Evolutionary conservation across 2,797 vertebrate genomes (phyloP).

Genomic region (Sternotherus odoratus): DNA sequence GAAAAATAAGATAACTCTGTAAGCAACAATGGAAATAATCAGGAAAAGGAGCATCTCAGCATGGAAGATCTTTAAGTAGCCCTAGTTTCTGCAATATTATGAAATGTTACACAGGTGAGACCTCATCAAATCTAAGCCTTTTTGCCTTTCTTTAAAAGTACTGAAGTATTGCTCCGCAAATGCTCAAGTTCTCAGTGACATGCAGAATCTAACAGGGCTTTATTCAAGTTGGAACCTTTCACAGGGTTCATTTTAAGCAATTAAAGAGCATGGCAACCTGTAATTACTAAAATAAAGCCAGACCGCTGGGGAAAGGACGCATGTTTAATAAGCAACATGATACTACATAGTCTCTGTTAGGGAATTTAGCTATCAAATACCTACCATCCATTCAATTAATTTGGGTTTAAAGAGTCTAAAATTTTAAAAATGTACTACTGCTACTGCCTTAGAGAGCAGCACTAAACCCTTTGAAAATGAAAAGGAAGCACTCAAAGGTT

Average conservation of each 20-base stretch:
- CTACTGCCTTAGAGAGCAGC: not conserved
- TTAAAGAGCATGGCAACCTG: constrained; percentile 62
- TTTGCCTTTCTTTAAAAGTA: not conserved
- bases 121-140: not conserved
- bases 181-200: not conserved
- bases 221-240: constrained; percentile 50
- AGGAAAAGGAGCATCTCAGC: not conserved
- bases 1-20: constrained; percentile 3
- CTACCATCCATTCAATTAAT: not conserved
- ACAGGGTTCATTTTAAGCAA: constrained; percentile 31
- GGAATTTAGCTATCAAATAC: constrained; percentile 22
- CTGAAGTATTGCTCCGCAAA: not conserved
- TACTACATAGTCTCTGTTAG: not conserved
- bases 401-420: not conserved
- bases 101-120: not conserved
- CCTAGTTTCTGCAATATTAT: accelerated
- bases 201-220: constrained; percentile 1
- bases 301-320: constrained; percentile 30
- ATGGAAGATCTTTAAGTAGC: accelerated
- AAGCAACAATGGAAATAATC: constrained; percentile 24
- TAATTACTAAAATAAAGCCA: constrained; percentile 61
- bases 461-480: not conserved
- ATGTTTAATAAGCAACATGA: constrained; percentile 42
- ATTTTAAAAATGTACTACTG: not conserved
- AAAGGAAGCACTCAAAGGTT: not conserved